Percentiles rank a stretch among this genome's conserved stretches.
Conservation (phyloP, 2,113 vertebrate genomes). For the Ctenodactylus gundi region DNA sequence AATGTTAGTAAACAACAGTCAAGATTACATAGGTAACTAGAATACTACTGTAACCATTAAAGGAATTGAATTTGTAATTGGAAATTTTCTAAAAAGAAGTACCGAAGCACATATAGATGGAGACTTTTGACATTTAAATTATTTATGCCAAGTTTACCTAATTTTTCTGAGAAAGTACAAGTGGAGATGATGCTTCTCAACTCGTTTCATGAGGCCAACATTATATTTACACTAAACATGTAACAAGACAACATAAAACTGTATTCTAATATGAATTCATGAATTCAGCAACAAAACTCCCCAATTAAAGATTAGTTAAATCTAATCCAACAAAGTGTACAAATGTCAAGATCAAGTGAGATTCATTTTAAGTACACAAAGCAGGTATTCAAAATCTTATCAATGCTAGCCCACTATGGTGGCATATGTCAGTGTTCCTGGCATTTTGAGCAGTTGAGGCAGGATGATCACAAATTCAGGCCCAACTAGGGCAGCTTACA, state of each 20-base stretch:
- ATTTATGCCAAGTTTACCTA: neutral
- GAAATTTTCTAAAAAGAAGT: neutral
- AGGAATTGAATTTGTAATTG: neutral
- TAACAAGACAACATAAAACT: neutral
- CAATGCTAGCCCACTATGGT: neutral
- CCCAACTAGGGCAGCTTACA: too few relatives aligned
- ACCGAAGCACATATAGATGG: neutral
- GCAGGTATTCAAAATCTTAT: neutral
- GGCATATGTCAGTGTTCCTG: too few relatives aligned
- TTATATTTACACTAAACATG: neutral
- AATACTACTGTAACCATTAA: neutral
- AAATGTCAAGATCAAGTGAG: neutral
- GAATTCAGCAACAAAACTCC: conserved; percentile 34
- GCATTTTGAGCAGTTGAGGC: too few relatives aligned
- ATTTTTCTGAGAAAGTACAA: conserved; percentile 2
- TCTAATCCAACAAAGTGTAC: neutral
- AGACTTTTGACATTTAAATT: conserved; percentile 36
- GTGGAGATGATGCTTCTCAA: neutral
- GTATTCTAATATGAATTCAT: neutral
- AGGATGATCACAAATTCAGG: too few relatives aligned
- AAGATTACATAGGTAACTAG: neutral
- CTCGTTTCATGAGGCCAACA: neutral
- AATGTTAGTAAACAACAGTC: neutral
- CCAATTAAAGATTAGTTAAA: conserved; percentile 34
- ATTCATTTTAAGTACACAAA: conserved; percentile 13